phyloP scores from a whole-genome alignment of 2,113 vertebrate genomes.

The Phylloscopus trochiloides region DNA sequence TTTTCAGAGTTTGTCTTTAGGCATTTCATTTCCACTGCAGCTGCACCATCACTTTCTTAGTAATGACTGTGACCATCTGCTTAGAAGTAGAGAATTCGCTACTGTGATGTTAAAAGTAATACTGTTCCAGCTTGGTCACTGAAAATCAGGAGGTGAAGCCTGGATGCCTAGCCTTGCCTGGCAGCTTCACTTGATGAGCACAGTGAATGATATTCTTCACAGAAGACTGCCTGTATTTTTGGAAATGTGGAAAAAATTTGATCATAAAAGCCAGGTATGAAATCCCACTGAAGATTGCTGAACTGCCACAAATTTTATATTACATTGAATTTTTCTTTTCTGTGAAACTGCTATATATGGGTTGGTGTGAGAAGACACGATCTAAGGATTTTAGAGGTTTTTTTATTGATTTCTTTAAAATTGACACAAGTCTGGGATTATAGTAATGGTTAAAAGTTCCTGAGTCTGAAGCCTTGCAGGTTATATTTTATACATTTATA shows the following conservation, averaged over 20 bases:
- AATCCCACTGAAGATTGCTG: not conserved
- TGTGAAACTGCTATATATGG: rapidly evolving
- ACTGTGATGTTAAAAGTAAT: not conserved
- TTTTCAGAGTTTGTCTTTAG: not conserved
- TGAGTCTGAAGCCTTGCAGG: not conserved
- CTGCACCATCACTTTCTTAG: not conserved
- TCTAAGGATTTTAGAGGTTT: not conserved
- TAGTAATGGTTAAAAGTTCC: not conserved
- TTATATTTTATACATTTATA: not conserved
- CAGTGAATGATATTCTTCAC: not conserved
- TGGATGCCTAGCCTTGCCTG: not conserved
- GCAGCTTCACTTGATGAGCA: not conserved
- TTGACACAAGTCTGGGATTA: not conserved
- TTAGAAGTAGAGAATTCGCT: not conserved
- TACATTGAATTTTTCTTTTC: not conserved
- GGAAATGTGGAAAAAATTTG: not conserved
- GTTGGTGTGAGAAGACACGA: not conserved
- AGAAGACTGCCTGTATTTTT: not conserved
- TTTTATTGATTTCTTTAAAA: not conserved
- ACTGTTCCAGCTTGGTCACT: not conserved
- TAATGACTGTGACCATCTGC: not conserved
- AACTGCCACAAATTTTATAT: not conserved
- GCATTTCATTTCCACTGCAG: not conserved
- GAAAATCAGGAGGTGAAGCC: not conserved
- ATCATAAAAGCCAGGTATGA: not conserved